Evolutionary conservation across 53 echinoderm and acorn worm genomes (phyloP).

Genomic region (Hippasteria phrygiana): DNA sequence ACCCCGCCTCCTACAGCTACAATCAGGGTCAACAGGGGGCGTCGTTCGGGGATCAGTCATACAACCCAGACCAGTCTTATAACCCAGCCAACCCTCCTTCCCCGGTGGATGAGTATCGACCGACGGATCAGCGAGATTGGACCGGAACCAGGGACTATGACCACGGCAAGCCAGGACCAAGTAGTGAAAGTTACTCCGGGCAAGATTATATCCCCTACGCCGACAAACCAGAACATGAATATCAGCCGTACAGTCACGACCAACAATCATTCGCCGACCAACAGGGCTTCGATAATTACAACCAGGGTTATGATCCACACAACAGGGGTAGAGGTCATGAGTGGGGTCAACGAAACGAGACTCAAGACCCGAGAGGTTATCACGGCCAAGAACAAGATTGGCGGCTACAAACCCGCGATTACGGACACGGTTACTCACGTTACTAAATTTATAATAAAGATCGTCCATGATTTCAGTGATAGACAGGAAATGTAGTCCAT

Average conservation of each 20-base stretch:
- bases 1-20: conserved; percentile 35
- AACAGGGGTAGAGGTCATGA: conserved; percentile 39
- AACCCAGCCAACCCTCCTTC: background rate
- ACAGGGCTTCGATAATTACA: conserved; percentile 21
- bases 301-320: background rate
- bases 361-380: conserved; percentile 25
- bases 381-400: conserved; percentile 34
- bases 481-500: background rate
- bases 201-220: conserved; percentile 34
- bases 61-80: background rate
- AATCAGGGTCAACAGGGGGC: conserved; percentile 13
- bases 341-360: conserved; percentile 27
- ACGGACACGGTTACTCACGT: conserved; percentile 30
- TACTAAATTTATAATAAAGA: background rate
- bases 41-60: background rate
- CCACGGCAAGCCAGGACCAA: conserved; percentile 31
- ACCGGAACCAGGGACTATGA: conserved; percentile 16
- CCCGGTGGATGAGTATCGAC: conserved; percentile 53
- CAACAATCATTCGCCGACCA: background rate
- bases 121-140: conserved; percentile 31
- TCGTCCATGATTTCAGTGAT: background rate
- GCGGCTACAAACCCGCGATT: conserved; percentile 27
- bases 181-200: background rate
- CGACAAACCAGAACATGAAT: background rate
- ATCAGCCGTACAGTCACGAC: background rate